A percentile compares a stretch with the other conserved stretches of the same genome.
These are phyloP conservation scores for Sebastes paucispinis DNA, from an alignment of 2,797 vertebrate species.

Conservation along the genomic window DNA sequence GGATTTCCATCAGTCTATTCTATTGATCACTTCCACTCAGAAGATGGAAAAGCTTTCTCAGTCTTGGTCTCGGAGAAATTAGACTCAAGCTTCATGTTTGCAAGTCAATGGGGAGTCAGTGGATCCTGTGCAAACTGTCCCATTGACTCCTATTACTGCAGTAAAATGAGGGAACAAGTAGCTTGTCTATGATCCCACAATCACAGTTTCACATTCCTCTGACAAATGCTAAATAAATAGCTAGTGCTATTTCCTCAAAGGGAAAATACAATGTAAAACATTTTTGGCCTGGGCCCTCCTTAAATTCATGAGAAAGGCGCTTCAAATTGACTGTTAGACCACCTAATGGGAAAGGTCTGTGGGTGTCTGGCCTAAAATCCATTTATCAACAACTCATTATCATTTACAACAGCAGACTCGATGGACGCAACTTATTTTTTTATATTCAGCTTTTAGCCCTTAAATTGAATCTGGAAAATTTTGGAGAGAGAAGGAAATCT, in stretches of 20 bases:
- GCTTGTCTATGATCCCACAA: not conserved
- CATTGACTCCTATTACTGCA: not conserved
- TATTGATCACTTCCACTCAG: slow-evolving; percentile 16
- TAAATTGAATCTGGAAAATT: not conserved
- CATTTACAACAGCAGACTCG: not conserved
- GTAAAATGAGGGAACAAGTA: slow-evolving; percentile 7
- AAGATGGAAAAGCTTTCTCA: slow-evolving; percentile 30
- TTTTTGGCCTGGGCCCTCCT: not conserved
- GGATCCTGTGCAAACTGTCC: slow-evolving; percentile 1
- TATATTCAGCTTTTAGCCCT: not conserved
- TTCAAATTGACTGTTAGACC: not conserved
- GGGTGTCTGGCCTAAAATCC: not conserved
- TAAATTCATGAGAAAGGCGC: not conserved
- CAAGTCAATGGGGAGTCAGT: slow-evolving; percentile 8
- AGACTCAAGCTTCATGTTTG: not conserved
- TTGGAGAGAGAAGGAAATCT: not conserved
- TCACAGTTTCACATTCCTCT: not conserved
- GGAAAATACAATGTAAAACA: slow-evolving; percentile 5
- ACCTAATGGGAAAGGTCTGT: not conserved
- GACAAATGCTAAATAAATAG: slow-evolving; percentile 12
- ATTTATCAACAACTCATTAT: not conserved
- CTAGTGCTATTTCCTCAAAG: not conserved
- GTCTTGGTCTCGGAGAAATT: not conserved
- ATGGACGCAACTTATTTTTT: not conserved
- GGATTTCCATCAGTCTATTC: not conserved